Base-by-base conservation (phyloP, 2,888 invertebrate genomes). In the Apantesis nais region DNA sequence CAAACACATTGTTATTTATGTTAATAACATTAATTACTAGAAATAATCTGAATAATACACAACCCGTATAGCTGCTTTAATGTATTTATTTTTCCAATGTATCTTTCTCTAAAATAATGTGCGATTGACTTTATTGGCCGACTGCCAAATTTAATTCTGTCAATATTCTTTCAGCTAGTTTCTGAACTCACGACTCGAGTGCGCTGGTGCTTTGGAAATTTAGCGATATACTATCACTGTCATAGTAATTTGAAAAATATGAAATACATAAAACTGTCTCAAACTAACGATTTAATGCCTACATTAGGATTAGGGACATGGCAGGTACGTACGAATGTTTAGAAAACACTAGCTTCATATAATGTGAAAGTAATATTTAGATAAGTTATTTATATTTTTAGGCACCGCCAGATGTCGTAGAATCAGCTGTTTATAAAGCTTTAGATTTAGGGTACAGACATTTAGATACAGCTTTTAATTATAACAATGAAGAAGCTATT, bases 391-490 rank as follows among this genome's bases (percentile, higher is more conserved):
- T 4, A 12, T 61, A 37, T n/a, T 61, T 55, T 48, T 72, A 96
- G 96, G 96, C 97, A 44, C 95, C 96, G 76, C 89, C 96, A 9
- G 95, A 96, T 76, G 96, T 97, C 78, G 95, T 97, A 52, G 96
- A 97, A 87, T 87, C 90, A 19, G 96, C 96, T 14, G 96, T 98
- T 0, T 93, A 95, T 67, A 93, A 93, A 69, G 97, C 97, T 39
- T 89, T 98, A 74, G 95, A 97, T 65, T 90, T 93, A 76, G 97
- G 98, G 41, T 98, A 98, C 84, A 95, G 97, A 77, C 97, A 97
- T 79, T 97, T 97, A 78, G 98, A 98, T 86, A 98, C 98, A 19
- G 98, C 98, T 41, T 97, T 97, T 85, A 97, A 97, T 91, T 98
- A 98, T 84, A 96, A 96, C 76, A 98, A 97, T 82, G 98, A 98